Evolutionary conservation across 2,797 vertebrate species (phyloP).

Genomic region (Anguilla anguilla): DNA sequence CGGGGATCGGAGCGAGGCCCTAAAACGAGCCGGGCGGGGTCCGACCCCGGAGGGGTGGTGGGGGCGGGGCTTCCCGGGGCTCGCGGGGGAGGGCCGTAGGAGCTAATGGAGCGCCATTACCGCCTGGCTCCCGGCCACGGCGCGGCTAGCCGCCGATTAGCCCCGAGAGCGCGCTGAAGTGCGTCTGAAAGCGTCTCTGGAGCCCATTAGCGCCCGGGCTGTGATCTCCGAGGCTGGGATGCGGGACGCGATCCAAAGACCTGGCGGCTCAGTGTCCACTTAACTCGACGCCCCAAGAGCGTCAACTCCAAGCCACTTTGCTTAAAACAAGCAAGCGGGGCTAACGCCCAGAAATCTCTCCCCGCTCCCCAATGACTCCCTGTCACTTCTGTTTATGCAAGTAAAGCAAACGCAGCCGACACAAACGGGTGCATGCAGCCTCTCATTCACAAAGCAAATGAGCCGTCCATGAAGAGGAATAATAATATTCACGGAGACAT

Average conservation of each 20-base stretch:
- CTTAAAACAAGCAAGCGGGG: not conserved
- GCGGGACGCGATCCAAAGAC: not conserved
- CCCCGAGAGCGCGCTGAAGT: constrained; percentile 11
- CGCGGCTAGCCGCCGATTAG: constrained; percentile 17
- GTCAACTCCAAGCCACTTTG: constrained; percentile 10
- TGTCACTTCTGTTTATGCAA: constrained; percentile 23
- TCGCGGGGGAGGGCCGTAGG: not conserved
- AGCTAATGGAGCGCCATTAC: constrained; percentile 20
- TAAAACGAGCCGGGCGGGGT: constrained; percentile 49
- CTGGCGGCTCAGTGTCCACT: constrained; percentile 6
- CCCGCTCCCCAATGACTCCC: constrained; percentile 24
- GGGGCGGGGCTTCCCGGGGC: not conserved
- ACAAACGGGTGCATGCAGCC: not conserved
- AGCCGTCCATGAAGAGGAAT: not conserved
- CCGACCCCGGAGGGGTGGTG: constrained; percentile 27
- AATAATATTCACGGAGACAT: not conserved
- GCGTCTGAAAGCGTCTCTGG: constrained; percentile 21
- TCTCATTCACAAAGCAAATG: not conserved
- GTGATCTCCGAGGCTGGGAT: constrained; percentile 24
- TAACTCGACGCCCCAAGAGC: not conserved
- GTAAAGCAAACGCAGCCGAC: not conserved
- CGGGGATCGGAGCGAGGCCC: constrained; percentile 40
- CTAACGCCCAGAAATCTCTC: not conserved
- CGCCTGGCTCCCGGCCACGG: not conserved
- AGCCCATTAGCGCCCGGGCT: constrained; percentile 44